Base-by-base conservation (phyloP, 2,113 vertebrate genomes). In the Tachysurus fulvidraco region DNA sequence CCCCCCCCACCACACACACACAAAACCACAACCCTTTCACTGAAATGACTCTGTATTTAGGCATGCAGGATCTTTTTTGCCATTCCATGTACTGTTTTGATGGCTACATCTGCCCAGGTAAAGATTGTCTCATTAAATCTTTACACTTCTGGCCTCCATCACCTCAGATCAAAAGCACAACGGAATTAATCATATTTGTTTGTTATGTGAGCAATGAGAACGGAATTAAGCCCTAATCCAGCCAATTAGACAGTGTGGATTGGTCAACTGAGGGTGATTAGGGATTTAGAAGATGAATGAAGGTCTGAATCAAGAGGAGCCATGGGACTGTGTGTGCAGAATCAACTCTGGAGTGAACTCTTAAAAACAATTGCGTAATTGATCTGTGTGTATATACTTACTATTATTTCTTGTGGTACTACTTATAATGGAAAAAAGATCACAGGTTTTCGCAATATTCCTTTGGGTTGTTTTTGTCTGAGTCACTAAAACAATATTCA, bases 241-340 rank as follows among this genome's bases (percentile, higher is more conserved):
- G 74, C 86, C 91, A 93, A 92, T 92, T 92, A 91, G 90, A 81
- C 67, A 83, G 76, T 87, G 87, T 89, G 88, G 77, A 91, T 93
- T 92, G 92, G 91, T 91, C 92, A 94, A 89, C 91, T 92, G 90
- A 91, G 82, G 90, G 88, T 69, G 89, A 92, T 93, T 93, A 93
- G 87, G n/a, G 50, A 84, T 89, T 90, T 91, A 88, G 86, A 86
- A 87, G 78, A 85, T 59, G 74, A 87, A 88, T 87, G 87, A 90
- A 90, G 92, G 59, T 71, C 82, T 78, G 80, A 90, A 71, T 79
- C 54, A 89, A 54, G 41, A 64, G 85, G 87, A 86, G 84, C 86
- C 73, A 64, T 87, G 85, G 89, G 87, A 85, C 84, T 87, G 79
- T 91, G 88, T 85, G 64, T 25, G 77, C 86, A 85, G 86, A 88